These are phyloP conservation scores for Cyclophora punctaria DNA, from an alignment of 2,888 invertebrate species.

Conservation along the genomic window DNA sequence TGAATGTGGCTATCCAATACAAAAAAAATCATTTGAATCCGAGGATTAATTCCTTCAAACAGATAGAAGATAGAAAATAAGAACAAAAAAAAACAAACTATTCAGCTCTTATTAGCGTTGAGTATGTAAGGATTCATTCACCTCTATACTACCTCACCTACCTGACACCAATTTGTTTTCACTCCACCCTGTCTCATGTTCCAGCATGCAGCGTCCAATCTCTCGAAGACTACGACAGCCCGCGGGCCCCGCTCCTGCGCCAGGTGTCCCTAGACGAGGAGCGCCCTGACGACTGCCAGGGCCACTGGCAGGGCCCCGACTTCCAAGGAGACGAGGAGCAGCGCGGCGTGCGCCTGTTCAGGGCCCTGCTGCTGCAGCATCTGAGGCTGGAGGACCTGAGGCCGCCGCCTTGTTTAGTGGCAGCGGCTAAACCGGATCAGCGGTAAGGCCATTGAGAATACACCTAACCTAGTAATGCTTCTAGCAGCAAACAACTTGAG, in stretches of 20 bases:
- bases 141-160: too few relatives aligned
- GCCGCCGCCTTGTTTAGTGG: conserved; percentile 58
- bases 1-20: too few relatives aligned
- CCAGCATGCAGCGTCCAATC: conserved; percentile 62
- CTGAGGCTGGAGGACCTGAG: conserved; percentile 56
- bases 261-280: conserved; percentile 69
- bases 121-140: not conserved
- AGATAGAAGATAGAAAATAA: not conserved
- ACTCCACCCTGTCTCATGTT: conserved; percentile 5
- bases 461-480: too few relatives aligned
- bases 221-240: conserved; percentile 60
- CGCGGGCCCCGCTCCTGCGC: conserved; percentile 58
- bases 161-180: too few relatives aligned
- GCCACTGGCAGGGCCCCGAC: conserved; percentile 60
- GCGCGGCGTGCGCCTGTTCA: conserved; percentile 65
- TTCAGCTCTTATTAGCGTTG: not conserved
- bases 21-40: not conserved
- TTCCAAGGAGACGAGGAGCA: conserved; percentile 65
- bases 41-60: not conserved
- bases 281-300: conserved; percentile 64
- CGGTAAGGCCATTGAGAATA: conserved; percentile 30
- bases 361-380: conserved; percentile 62
- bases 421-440: conserved; percentile 56
- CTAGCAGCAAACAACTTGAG: too few relatives aligned
- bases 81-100: not conserved